These are phyloP conservation scores for Parochlus steinenii DNA, from an alignment of 2,888 invertebrate genomes.

Conservation along the genomic window DNA sequence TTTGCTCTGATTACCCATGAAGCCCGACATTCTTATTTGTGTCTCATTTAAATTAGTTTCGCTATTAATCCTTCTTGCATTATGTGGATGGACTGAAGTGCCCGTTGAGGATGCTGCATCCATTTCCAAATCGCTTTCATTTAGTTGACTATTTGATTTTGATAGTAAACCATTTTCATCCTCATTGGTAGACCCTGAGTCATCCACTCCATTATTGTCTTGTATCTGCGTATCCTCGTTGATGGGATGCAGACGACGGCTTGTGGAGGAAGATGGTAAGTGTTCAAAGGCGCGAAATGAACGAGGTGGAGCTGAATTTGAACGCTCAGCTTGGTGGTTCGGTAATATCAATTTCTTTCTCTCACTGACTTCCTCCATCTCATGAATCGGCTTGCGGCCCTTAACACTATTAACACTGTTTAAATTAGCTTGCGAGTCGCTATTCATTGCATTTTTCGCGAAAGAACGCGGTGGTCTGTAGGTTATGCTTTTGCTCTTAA, in stretches of 20 bases:
- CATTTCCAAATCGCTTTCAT: constrained; percentile 9
- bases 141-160: constrained; percentile 9
- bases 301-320: too few relatives aligned
- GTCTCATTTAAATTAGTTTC: constrained; percentile 9
- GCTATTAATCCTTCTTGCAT: constrained; percentile 9
- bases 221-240: constrained; percentile 1
- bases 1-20: constrained; percentile 10
- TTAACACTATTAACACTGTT: too few relatives aligned
- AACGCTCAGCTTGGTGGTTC: too few relatives aligned
- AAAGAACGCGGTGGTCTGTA: too few relatives aligned
- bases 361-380: too few relatives aligned
- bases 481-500: too few relatives aligned
- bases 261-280: too few relatives aligned
- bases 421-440: too few relatives aligned
- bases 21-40: constrained; percentile 7
- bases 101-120: constrained; percentile 4
- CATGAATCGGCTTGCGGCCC: too few relatives aligned
- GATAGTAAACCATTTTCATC: constrained; percentile 3
- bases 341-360: too few relatives aligned
- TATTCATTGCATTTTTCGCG: too few relatives aligned
- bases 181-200: constrained; percentile 1
- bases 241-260: constrained; percentile 6
- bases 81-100: constrained; percentile 1
- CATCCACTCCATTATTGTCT: neutral
- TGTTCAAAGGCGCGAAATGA: too few relatives aligned